Evolutionary conservation across 2,113 vertebrate genomes (phyloP).

Genomic region (Calidris pygmaea): DNA sequence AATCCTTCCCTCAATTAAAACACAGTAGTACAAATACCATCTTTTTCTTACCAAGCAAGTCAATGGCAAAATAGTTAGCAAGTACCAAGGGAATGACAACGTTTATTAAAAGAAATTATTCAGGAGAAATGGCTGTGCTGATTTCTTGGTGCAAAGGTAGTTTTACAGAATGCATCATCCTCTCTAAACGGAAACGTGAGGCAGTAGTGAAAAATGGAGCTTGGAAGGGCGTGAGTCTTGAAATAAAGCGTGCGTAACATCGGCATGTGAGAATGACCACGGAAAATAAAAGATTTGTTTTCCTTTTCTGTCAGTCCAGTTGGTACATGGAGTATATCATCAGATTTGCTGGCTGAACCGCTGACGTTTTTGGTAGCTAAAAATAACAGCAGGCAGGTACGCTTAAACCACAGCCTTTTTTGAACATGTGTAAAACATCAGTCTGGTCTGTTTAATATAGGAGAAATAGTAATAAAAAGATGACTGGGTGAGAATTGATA

Average conservation of each 20-base stretch:
- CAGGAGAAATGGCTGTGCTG: neutral
- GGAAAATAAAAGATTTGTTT: slow-evolving; percentile 58
- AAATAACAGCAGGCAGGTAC: slow-evolving; percentile 29
- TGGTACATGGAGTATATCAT: slow-evolving; percentile 56
- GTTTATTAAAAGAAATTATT: neutral
- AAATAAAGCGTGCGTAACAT: neutral
- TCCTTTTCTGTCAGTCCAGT: slow-evolving; percentile 28
- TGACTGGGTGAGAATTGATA: neutral
- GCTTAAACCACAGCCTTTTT: slow-evolving; percentile 49
- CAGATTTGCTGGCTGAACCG: slow-evolving; percentile 7
- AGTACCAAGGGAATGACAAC: neutral
- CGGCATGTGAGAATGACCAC: slow-evolving; percentile 6
- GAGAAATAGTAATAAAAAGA: neutral
- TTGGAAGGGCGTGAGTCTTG: neutral
- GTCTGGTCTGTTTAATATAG: neutral
- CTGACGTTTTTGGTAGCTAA: slow-evolving; percentile 32
- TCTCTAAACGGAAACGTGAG: neutral
- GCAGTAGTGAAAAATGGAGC: neutral
- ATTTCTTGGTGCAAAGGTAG: neutral
- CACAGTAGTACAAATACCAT: neutral
- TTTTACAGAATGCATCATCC: neutral
- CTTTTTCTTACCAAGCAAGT: neutral
- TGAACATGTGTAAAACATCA: slow-evolving; percentile 12
- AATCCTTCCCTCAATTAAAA: neutral
- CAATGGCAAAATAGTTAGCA: neutral